Evolutionary conservation across 2,113 vertebrate genomes (phyloP).

Genomic region (Calidris pygmaea): DNA sequence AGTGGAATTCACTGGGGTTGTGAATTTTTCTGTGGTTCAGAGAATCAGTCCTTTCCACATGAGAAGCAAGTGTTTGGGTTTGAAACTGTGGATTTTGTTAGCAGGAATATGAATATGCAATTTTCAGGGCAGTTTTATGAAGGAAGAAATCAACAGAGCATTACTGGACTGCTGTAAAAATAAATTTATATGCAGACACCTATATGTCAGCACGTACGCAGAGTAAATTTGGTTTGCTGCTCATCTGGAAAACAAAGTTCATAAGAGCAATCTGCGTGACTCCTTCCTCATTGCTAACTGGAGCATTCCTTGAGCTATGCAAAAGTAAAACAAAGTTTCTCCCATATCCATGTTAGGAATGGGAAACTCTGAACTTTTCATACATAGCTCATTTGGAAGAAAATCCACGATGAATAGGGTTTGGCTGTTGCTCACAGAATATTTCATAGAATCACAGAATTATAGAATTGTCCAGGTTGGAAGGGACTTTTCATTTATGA

Average conservation of each 20-base stretch:
- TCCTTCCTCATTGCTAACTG: background rate
- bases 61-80: background rate
- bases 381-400: slow-evolving; percentile 48
- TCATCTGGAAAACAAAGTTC: background rate
- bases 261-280: background rate
- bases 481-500: background rate
- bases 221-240: background rate
- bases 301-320: background rate
- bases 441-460: background rate
- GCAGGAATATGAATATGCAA: background rate
- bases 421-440: slow-evolving; percentile 35
- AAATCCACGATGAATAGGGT: background rate
- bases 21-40: background rate
- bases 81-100: background rate
- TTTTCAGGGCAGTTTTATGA: background rate
- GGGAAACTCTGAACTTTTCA: background rate
- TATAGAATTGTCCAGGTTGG: no score
- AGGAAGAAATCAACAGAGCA: background rate
- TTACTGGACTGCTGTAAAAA: background rate
- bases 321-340: background rate
- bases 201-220: background rate
- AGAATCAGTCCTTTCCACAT: background rate
- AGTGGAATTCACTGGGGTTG: background rate
- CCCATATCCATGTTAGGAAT: background rate
- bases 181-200: background rate